These are phyloP conservation scores for Cheilosia impressa DNA, from an alignment of 2,888 invertebrate species.

Conservation along the genomic window DNA sequence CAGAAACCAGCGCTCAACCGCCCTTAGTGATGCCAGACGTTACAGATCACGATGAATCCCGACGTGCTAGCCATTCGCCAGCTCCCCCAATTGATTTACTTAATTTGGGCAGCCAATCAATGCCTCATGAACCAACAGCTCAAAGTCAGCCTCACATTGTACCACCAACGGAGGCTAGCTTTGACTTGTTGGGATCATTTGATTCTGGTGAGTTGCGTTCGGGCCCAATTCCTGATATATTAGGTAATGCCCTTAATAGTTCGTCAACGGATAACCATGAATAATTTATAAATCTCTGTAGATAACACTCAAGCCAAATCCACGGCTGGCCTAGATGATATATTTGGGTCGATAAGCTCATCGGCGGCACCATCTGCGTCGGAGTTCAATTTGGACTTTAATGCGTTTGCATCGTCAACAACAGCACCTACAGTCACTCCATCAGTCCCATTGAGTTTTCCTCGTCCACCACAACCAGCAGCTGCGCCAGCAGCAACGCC, in stretches of 20 bases:
- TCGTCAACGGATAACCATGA: neutral
- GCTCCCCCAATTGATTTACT: conserved; percentile 85
- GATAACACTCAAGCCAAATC: conserved; percentile 78
- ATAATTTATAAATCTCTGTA: conserved; percentile 5
- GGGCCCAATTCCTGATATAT: conserved; percentile 81
- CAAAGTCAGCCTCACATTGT: conserved; percentile 80
- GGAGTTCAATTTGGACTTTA: conserved; percentile 78
- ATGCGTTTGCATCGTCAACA: conserved; percentile 76
- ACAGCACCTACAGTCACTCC: conserved; percentile 58
- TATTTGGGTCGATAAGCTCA: conserved; percentile 85
- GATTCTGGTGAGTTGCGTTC: conserved; percentile 81
- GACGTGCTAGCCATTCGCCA: conserved; percentile 78
- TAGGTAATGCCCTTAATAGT: conserved; percentile 69
- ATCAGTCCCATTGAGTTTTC: conserved; percentile 50
- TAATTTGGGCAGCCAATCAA: conserved; percentile 83
- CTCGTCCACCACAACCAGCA: conserved; percentile 74
- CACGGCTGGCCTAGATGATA: conserved; percentile 86
- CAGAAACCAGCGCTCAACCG: conserved; percentile 11
- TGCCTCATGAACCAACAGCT: conserved; percentile 76
- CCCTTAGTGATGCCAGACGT: conserved; percentile 81
- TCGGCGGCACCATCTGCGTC: conserved; percentile 66
- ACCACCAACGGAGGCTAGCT: conserved; percentile 84
- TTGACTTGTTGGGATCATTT: conserved; percentile 86
- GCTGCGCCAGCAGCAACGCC: conserved; percentile 76
- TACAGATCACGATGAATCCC: conserved; percentile 79